Conservation (phyloP, 2,113 vertebrate species). For the Odocoileus hemionus region DNA sequence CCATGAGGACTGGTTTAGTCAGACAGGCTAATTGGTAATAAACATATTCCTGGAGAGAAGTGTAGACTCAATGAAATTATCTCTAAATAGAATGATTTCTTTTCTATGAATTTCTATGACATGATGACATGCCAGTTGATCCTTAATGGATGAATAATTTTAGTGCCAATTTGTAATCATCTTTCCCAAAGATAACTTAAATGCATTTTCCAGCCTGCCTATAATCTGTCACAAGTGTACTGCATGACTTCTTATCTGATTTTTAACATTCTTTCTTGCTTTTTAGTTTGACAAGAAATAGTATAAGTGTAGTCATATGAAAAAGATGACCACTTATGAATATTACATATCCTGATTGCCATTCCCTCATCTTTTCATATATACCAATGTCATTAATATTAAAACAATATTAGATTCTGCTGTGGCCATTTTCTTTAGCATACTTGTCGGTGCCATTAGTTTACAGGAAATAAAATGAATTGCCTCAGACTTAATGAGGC, state of each 20-base stretch:
- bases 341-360: background rate
- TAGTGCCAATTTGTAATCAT: conserved; percentile 48
- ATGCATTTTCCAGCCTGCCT: conserved; percentile 30
- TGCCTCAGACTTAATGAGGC: background rate
- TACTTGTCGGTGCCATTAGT: background rate
- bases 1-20: background rate
- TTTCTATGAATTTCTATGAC: conserved; percentile 52
- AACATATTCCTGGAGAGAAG: conserved; percentile 26
- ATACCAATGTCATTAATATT: conserved; percentile 4
- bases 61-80: conserved; percentile 24
- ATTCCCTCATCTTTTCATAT: background rate
- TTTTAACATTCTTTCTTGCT: conserved; percentile 33
- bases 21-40: background rate
- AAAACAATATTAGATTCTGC: conserved; percentile 33
- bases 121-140: conserved; percentile 34
- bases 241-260: conserved; percentile 32
- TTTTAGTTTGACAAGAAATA: conserved; percentile 31
- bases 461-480: conserved; percentile 37
- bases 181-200: conserved; percentile 50
- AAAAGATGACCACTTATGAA: conserved; percentile 28
- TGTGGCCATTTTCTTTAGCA: background rate
- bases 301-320: background rate
- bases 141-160: conserved; percentile 52
- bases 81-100: conserved; percentile 28
- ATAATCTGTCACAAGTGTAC: conserved; percentile 39